phyloP scores from a whole-genome alignment of 2,888 invertebrate genomes.

The Apamea epomidion region DNA sequence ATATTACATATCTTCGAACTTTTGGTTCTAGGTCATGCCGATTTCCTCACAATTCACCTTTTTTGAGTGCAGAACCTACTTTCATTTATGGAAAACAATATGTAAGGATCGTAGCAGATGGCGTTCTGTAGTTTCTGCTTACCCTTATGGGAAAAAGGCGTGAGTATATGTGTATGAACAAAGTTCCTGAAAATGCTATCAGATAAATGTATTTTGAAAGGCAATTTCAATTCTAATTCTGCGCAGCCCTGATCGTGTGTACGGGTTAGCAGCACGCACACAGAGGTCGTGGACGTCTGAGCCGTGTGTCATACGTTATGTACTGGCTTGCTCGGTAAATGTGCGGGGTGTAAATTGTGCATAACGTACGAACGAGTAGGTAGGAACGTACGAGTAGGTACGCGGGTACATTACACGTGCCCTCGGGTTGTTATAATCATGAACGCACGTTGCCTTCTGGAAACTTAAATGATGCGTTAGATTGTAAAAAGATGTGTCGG shows the following conservation, averaged over 20 bases:
- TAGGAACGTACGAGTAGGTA: slow-evolving; percentile 6
- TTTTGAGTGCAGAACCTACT: too few species aligned
- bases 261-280: slow-evolving; percentile 22
- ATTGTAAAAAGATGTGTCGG: neutral
- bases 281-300: slow-evolving; percentile 4
- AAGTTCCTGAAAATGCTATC: too few species aligned
- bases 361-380: neutral
- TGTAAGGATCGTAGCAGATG: too few species aligned
- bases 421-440: neutral
- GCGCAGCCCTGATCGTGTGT: slow-evolving; percentile 3
- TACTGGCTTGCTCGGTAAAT: slow-evolving; percentile 3
- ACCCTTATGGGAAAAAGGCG: too few species aligned
- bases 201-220: too few species aligned
- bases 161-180: too few species aligned
- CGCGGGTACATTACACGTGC: slow-evolving; percentile 33
- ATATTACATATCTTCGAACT: too few species aligned
- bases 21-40: too few species aligned
- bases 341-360: neutral
- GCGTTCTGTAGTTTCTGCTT: too few species aligned
- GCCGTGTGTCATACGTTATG: slow-evolving; percentile 16
- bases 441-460: slow-evolving; percentile 14
- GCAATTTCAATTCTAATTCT: neutral
- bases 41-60: too few species aligned
- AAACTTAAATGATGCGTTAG: slow-evolving; percentile 13
- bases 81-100: too few species aligned